Evolutionary conservation across 2,113 vertebrate genomes (phyloP), one percentile per base, ranked within the genome.

Genomic region (Gymnogyps californianus): DNA sequence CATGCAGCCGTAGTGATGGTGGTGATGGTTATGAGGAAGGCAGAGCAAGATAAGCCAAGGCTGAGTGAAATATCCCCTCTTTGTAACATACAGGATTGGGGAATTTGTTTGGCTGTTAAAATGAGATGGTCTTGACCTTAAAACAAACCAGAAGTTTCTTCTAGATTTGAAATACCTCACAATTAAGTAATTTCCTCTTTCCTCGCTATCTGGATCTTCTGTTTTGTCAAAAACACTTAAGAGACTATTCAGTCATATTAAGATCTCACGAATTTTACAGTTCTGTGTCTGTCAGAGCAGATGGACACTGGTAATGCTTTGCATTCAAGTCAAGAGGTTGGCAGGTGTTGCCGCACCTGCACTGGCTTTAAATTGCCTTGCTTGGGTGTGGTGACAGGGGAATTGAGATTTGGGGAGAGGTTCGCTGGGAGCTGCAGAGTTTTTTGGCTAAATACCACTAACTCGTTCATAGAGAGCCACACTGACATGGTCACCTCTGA

Each of bases 11-110:
- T 42, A 14, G 64, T 34, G 52, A 13, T 89, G 72, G 22, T 61
- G 87, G 2, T 84, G 87, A 58, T 69, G 69, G 44, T 32, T 82
- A 16, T 47, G 74, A 61, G 71, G 65, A 93, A 84, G 25, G 57
- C 66, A 61, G 62, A 61, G 61, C 54, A 67, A 71, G 90, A 86
- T 83, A 91, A 94, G 58, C 21, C 29, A 16, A 72, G 42, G 21
- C 57, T 95, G 81, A 93, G 75, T 85, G 74, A 91, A 96, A 93
- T 93, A 77, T 79, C 94, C 74, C 47, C 12, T 65, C 47, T 81
- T 95, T 79, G 40, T 87, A 82, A 38, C 29, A n/a, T 16, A 47
- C 7, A 49, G 49, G 21, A 28, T 17, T 38, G 44, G 12, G 8
- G 72, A 84, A 38, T 71, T 81, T 71, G 6, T 57, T 89, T 86